Evolutionary conservation across 2,797 vertebrate species (phyloP).

Genomic region (Euphonia xanthogaster): DNA sequence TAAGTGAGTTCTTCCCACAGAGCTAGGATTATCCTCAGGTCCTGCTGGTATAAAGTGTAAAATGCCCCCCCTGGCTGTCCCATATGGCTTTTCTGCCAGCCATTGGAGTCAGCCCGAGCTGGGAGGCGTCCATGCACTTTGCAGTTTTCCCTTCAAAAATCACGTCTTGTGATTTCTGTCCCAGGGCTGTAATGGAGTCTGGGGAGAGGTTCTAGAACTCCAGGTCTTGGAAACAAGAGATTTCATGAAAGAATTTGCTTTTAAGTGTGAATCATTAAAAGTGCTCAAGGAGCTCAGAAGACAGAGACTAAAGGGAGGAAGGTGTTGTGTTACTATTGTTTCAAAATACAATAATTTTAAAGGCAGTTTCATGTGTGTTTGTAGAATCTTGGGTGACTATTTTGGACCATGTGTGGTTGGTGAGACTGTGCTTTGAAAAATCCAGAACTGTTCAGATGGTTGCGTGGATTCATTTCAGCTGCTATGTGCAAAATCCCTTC

Average conservation of each 20-base stretch:
- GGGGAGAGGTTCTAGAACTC: background rate
- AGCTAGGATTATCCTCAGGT: background rate
- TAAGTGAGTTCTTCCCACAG: background rate
- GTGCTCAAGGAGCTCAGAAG: background rate
- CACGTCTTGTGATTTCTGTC: background rate
- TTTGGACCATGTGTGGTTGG: background rate
- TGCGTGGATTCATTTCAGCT: background rate
- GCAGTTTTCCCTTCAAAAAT: background rate
- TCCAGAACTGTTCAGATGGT: background rate
- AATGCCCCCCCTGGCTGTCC: background rate
- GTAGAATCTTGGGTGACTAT: background rate
- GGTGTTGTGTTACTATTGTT: background rate
- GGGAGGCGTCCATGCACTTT: background rate
- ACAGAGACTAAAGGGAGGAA: background rate
- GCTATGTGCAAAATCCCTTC: background rate
- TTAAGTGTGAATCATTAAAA: background rate
- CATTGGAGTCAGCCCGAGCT: fast-evolving
- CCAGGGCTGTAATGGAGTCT: background rate
- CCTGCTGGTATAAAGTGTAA: background rate
- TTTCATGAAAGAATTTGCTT: background rate
- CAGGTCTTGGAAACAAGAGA: background rate
- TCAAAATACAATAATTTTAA: background rate
- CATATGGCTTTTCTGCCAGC: background rate
- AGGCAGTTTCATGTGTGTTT: background rate
- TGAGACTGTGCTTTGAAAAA: background rate